These are phyloP conservation scores for Meta bourneti DNA, from an alignment of 2,888 invertebrate species.

Conservation along the genomic window DNA sequence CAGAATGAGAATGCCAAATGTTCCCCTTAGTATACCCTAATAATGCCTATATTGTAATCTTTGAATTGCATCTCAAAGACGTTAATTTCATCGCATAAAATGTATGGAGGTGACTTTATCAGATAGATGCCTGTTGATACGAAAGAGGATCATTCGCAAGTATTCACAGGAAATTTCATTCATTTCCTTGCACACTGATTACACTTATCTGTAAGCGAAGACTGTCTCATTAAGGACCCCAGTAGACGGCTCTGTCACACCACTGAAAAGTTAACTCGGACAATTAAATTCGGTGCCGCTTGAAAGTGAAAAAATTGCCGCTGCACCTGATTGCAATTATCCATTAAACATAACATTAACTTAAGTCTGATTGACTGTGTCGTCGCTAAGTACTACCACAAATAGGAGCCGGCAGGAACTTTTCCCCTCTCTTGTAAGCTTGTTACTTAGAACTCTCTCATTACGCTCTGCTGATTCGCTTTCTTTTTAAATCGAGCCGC, in stretches of 20 bases:
- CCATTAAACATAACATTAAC: conserved; percentile 6
- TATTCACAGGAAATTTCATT: background rate
- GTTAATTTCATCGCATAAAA: no score
- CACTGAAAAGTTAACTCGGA: conserved; percentile 2
- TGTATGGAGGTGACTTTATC: background rate
- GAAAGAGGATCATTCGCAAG: background rate
- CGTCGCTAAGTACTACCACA: conserved; percentile 18
- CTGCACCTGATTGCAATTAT: conserved; percentile 16
- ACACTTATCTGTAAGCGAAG: background rate
- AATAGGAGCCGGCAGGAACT: background rate
- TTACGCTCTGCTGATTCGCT: background rate
- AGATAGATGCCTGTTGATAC: background rate
- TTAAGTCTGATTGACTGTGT: conserved; percentile 1
- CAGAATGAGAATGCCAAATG: no score
- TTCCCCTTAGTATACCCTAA: no score
- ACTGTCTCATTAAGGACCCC: conserved; percentile 6
- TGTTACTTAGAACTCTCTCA: conserved; percentile 6
- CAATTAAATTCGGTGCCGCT: conserved; percentile 8
- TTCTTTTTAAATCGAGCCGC: conserved; percentile 25
- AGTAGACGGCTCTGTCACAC: background rate
- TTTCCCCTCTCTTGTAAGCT: background rate
- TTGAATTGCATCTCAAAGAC: no score
- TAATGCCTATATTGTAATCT: no score
- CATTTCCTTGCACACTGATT: background rate
- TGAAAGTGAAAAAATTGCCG: conserved; percentile 24